These are phyloP conservation scores for Aricia artaxerxes DNA, from an alignment of 2,888 invertebrate genomes.

Conservation along the genomic window DNA sequence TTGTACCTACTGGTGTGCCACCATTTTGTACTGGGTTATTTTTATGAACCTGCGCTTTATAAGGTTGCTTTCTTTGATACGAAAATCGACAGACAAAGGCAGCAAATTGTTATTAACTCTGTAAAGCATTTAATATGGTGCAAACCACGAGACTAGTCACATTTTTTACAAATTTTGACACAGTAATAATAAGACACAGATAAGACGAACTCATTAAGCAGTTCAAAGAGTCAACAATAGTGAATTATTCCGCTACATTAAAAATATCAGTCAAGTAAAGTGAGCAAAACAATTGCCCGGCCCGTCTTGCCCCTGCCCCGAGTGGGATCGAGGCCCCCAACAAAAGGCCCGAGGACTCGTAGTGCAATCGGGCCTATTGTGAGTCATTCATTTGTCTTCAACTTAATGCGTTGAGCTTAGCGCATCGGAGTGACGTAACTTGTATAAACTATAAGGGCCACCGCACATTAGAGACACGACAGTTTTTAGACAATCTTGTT, in stretches of 20 bases:
- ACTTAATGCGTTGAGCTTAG: slow-evolving; percentile 45
- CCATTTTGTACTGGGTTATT: no score
- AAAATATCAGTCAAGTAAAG: neutral
- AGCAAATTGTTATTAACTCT: no score
- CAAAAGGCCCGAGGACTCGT: neutral
- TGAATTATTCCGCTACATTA: neutral
- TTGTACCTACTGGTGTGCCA: no score
- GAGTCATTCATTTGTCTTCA: slow-evolving; percentile 48
- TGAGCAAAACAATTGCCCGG: neutral
- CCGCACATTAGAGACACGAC: no score
- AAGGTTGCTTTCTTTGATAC: no score
- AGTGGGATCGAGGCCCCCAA: neutral
- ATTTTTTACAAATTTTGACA: neutral
- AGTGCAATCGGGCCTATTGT: slow-evolving; percentile 21
- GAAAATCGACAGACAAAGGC: no score
- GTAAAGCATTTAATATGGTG: no score
- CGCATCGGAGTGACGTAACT: neutral
- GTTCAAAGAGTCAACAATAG: neutral
- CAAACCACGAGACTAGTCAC: neutral
- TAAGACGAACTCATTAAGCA: neutral
- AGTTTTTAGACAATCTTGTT: no score
- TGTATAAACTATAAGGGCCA: neutral
- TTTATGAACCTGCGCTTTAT: no score
- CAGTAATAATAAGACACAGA: neutral
- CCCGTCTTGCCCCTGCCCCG: neutral